Percentiles rank a stretch among this genome's conserved stretches.
Evolutionary conservation across 2,113 vertebrate genomes (phyloP).

Genomic region (Blennius ocellaris): DNA sequence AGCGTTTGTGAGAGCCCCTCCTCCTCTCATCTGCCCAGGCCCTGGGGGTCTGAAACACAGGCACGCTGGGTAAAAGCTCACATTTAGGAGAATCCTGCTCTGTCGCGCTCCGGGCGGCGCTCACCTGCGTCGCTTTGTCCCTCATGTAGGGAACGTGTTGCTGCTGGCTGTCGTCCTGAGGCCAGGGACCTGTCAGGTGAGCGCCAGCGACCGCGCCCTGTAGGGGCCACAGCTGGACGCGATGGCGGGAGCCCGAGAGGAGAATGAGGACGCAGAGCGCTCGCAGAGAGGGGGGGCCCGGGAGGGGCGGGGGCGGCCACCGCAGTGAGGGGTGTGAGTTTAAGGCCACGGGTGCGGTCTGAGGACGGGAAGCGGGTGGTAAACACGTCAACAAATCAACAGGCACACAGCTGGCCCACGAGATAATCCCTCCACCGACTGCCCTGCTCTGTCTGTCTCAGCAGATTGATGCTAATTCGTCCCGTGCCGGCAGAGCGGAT

Average conservation of each 20-base stretch:
- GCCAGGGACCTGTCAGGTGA: constrained; percentile 96
- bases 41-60: constrained; percentile 91
- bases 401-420: constrained; percentile 53
- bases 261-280: constrained; percentile 60
- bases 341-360: constrained; percentile 66
- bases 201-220: constrained; percentile 92
- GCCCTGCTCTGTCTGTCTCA: constrained; percentile 47
- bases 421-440: constrained; percentile 55
- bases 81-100: too few relatives aligned
- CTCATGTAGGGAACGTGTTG: constrained; percentile 93
- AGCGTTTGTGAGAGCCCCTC: constrained; percentile 92
- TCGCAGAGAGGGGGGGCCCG: constrained; percentile 1
- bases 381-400: constrained; percentile 60
- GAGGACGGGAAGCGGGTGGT: constrained; percentile 15
- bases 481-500: constrained; percentile 49
- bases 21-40: constrained; percentile 98
- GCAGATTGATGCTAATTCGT: constrained; percentile 68
- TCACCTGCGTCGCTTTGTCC: constrained; percentile 97
- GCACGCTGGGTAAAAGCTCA: constrained; percentile 10
- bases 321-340: constrained; percentile 37
- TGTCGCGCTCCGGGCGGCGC: constrained; percentile 6
- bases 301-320: constrained; percentile 9
- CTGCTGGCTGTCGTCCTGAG: constrained; percentile 91
- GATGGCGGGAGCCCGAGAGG: constrained; percentile 74
- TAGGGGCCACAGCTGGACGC: constrained; percentile 88